Conservation (phyloP, 2,888 invertebrate genomes). For the Nineta flava region DNA sequence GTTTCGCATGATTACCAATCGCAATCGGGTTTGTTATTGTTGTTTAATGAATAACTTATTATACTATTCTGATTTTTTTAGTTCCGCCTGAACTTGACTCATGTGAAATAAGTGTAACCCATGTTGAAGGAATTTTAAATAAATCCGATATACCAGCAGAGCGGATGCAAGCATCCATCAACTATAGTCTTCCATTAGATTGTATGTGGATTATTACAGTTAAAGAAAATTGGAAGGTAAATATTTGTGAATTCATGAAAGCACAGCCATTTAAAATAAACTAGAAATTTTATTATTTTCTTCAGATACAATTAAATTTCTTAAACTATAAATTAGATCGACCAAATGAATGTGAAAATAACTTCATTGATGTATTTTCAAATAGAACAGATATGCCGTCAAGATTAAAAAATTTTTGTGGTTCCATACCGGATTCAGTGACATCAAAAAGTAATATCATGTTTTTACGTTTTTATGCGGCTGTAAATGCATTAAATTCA, state of each 20-base stretch:
- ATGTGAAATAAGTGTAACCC: slow-evolving; percentile 38
- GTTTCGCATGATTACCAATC: no score
- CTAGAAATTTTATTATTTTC: slow-evolving; percentile 13
- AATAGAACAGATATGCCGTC: slow-evolving; percentile 43
- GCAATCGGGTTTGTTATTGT: no score
- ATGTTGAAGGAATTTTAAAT: slow-evolving; percentile 36
- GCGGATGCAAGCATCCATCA: slow-evolving; percentile 32
- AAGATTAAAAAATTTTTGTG: slow-evolving; percentile 58
- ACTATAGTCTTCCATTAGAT: slow-evolving; percentile 44
- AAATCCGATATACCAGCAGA: slow-evolving; percentile 39
- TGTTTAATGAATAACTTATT: no score
- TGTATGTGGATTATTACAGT: slow-evolving; percentile 62
- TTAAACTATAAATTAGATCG: slow-evolving; percentile 44
- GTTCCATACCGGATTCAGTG: slow-evolving; percentile 68
- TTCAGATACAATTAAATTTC: slow-evolving; percentile 55
- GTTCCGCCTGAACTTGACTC: slow-evolving; percentile 35
- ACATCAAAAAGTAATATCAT: slow-evolving; percentile 49
- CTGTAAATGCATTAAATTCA: slow-evolving; percentile 40
- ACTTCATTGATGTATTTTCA: slow-evolving; percentile 59
- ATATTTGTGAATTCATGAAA: slow-evolving; percentile 11
- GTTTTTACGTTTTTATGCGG: slow-evolving; percentile 58
- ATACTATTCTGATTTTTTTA: background rate
- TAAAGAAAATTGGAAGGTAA: slow-evolving; percentile 44
- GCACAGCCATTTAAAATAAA: no score
- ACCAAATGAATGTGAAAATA: slow-evolving; percentile 63